Evolutionary conservation across 2,888 invertebrate genomes (phyloP).

Genomic region (Caenorhabditis zanzibari): DNA sequence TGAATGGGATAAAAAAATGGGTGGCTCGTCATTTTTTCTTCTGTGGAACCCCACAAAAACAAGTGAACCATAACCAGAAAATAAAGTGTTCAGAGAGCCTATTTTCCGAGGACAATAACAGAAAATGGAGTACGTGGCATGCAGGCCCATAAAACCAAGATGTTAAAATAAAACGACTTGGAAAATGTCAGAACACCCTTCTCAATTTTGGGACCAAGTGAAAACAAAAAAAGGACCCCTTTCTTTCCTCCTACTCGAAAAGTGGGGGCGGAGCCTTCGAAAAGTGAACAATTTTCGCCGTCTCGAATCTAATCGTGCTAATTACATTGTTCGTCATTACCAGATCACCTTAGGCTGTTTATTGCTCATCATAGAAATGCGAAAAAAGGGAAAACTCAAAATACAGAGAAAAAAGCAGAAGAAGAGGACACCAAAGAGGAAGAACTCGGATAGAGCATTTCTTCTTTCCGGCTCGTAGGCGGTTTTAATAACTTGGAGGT

Average conservation of each 20-base stretch:
- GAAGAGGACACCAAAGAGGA: conserved; percentile 17
- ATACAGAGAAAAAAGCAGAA: conserved; percentile 1
- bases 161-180: conserved; percentile 22
- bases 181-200: conserved; percentile 36
- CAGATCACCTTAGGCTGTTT: conserved; percentile 24
- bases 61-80: conserved; percentile 29
- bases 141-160: conserved; percentile 5
- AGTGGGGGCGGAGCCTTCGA: conserved; percentile 41
- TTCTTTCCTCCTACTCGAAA: conserved; percentile 33
- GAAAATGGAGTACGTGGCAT: conserved; percentile 33
- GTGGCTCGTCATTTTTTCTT: conserved; percentile 17
- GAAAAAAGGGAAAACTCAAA: conserved; percentile 13
- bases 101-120: conserved; percentile 32
- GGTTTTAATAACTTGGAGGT: conserved; percentile 55
- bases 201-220: neutral
- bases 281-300: conserved; percentile 30
- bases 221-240: conserved; percentile 5
- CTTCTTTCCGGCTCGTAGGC: conserved; percentile 35
- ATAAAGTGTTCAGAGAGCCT: conserved; percentile 20
- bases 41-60: conserved; percentile 9
- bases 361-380: conserved; percentile 14
- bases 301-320: conserved; percentile 36
- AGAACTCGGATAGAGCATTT: neutral
- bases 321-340: conserved; percentile 52
- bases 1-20: neutral